Evolutionary conservation across 2,113 vertebrate species (phyloP).

Genomic region (Barbus barbus): DNA sequence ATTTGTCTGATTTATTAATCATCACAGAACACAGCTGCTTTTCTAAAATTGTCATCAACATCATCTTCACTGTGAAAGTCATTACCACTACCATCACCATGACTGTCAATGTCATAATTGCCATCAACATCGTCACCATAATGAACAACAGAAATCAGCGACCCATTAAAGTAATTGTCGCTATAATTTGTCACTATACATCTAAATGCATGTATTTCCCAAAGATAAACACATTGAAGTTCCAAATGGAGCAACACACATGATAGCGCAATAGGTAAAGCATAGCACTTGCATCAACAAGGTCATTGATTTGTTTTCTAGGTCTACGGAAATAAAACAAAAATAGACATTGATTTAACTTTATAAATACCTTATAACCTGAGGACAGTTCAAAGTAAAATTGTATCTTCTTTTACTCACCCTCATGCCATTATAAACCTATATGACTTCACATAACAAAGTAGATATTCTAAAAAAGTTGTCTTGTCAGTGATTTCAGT

Average conservation of each 20-base stretch:
- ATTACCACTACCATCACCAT: conserved; percentile 4
- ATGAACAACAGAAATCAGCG: conserved; percentile 9
- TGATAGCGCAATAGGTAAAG: not conserved
- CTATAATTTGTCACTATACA: not conserved
- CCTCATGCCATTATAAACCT: not conserved
- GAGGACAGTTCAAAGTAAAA: too few species aligned
- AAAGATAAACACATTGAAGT: not conserved
- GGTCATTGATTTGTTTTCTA: not conserved
- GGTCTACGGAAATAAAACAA: not conserved
- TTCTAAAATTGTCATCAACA: not conserved
- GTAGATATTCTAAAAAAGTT: too few species aligned
- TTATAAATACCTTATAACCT: too few species aligned
- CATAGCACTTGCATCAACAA: not conserved
- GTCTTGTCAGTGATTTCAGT: too few species aligned
- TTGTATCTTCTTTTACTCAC: not conserved
- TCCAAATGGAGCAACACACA: not conserved
- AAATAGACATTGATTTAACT: too few species aligned
- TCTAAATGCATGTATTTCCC: not conserved
- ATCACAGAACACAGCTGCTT: conserved; percentile 21
- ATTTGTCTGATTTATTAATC: not conserved
- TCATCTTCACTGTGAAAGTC: not conserved
- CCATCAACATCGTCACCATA: not conserved
- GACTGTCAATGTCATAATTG: conserved; percentile 10
- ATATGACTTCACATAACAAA: too few species aligned
- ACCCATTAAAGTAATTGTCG: not conserved